Evolutionary conservation across 2,797 vertebrate species (phyloP).

Genomic region (Smutsia temminckii): DNA sequence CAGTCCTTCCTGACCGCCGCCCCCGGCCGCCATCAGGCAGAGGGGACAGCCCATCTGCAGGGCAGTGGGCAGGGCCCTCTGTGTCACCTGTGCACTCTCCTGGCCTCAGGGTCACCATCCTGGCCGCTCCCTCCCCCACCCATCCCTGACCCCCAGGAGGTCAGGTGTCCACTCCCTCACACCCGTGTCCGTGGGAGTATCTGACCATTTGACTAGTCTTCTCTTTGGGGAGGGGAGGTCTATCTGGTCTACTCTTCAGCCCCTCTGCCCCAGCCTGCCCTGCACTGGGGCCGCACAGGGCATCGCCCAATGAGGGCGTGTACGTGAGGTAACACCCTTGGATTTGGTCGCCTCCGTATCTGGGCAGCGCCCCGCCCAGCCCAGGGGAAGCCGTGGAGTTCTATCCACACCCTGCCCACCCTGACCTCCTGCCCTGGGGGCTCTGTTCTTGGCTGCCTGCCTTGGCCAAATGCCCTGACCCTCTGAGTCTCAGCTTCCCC

Average conservation of each 20-base stretch:
- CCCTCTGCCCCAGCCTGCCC: not conserved
- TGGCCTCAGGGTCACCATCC: rapidly evolving
- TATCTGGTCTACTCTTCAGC: rapidly evolving
- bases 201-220: no score
- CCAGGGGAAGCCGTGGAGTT: not conserved
- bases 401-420: rapidly evolving
- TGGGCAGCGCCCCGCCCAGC: not conserved
- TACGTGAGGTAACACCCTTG: not conserved
- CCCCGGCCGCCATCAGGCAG: no score
- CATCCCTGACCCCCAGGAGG: rapidly evolving
- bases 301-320: rapidly evolving
- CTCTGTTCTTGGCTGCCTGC: not conserved
- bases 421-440: no score
- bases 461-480: rapidly evolving
- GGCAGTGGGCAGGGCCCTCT: no score
- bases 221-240: no score
- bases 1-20: rapidly evolving
- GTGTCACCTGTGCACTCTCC: not conserved
- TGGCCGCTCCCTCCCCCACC: not conserved
- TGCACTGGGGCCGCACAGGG: not conserved
- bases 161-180: not conserved
- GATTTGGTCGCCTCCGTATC: not conserved
- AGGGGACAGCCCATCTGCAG: no score
- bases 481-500: not conserved
- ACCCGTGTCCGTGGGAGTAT: rapidly evolving